phyloP scores from a whole-genome alignment of 2,113 vertebrate species.

The Pituophis catenifer region DNA sequence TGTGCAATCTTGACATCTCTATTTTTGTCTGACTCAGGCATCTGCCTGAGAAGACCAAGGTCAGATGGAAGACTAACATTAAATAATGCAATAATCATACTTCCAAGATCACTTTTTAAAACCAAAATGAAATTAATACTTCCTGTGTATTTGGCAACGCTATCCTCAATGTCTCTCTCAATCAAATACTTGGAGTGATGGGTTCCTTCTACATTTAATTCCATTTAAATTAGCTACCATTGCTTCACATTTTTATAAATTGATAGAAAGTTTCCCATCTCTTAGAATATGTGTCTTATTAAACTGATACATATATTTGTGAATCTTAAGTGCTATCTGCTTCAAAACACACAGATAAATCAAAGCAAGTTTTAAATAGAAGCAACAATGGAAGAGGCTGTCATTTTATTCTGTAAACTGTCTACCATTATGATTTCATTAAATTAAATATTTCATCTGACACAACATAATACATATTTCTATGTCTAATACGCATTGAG shows the following conservation, averaged over 20 bases:
- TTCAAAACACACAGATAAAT: neutral
- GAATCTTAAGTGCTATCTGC: neutral
- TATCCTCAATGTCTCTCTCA: constrained; percentile 57
- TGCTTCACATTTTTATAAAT: constrained; percentile 33
- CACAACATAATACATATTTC: neutral
- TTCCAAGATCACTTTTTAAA: constrained; percentile 16
- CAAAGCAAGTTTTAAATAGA: neutral
- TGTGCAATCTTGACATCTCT: constrained; percentile 13
- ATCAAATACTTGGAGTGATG: constrained; percentile 56
- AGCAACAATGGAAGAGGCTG: neutral
- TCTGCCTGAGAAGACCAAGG: neutral
- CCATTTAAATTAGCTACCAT: constrained; percentile 41
- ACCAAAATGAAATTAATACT: constrained; percentile 56
- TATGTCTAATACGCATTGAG: neutral
- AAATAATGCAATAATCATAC: constrained; percentile 35
- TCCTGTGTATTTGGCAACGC: constrained; percentile 41
- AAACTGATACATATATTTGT: neutral
- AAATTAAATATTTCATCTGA: neutral
- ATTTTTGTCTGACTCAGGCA: constrained; percentile 15
- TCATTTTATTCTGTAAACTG: neutral
- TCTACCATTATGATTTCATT: neutral
- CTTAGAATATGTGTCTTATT: neutral
- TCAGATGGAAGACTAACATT: constrained; percentile 38
- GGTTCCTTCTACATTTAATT: constrained; percentile 64
- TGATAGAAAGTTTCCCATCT: constrained; percentile 19